A percentile compares a stretch with the other conserved stretches of the same genome.
These are phyloP conservation scores for Borostomias antarcticus DNA, from an alignment of 2,797 vertebrate genomes.

Conservation along the genomic window DNA sequence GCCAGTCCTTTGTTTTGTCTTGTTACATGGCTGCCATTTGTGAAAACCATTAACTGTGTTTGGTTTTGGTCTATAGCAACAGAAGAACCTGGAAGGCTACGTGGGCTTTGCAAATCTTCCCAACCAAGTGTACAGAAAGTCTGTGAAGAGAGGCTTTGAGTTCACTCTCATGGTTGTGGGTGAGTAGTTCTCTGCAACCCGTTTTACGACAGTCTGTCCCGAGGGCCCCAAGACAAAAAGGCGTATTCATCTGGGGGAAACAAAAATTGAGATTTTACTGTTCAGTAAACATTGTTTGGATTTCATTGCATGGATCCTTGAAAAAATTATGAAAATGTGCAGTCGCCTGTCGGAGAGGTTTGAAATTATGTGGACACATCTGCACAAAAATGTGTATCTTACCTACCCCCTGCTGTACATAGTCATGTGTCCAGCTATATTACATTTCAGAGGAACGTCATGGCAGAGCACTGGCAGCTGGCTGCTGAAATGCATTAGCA, in stretches of 20 bases:
- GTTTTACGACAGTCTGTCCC: not conserved
- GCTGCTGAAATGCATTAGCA: slow-evolving; percentile 35
- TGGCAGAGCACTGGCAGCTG: slow-evolving; percentile 42
- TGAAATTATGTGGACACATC: slow-evolving; percentile 14
- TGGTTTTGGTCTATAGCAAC: slow-evolving; percentile 81
- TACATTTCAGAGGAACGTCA: slow-evolving; percentile 40
- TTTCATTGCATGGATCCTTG: not conserved
- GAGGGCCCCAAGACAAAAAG: not conserved
- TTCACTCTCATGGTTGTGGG: slow-evolving; percentile 99
- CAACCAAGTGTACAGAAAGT: slow-evolving; percentile 86
- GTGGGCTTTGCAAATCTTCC: slow-evolving; percentile 96
- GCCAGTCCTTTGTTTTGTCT: slow-evolving; percentile 9
- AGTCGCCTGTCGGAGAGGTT: not conserved
- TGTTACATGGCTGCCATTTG: slow-evolving; percentile 13
- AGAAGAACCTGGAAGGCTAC: slow-evolving; percentile 96
- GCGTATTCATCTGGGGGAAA: not conserved
- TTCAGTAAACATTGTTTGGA: not conserved
- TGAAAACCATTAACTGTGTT: slow-evolving; percentile 39
- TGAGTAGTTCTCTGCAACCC: slow-evolving; percentile 64
- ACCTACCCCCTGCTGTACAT: slow-evolving; percentile 13
- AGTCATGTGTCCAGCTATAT: slow-evolving; percentile 30
- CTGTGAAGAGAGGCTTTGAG: slow-evolving; percentile 96
- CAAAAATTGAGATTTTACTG: not conserved
- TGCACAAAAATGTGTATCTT: slow-evolving; percentile 8
- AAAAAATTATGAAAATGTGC: not conserved